phyloP scores from a whole-genome alignment of 2,888 invertebrate genomes.

The Epinotia nisella region DNA sequence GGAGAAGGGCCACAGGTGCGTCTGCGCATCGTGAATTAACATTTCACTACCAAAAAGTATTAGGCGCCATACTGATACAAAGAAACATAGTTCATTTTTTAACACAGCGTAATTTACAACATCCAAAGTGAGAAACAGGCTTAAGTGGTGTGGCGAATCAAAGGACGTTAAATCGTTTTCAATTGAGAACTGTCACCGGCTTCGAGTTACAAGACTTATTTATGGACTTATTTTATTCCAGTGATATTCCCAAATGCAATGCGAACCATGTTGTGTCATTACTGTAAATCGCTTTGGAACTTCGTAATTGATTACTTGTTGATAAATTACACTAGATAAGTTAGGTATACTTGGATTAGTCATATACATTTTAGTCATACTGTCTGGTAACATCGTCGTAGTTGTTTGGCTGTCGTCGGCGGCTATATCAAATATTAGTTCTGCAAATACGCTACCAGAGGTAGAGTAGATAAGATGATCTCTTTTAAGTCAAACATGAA shows the following conservation, averaged over 20 bases:
- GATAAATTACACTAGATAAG: background rate
- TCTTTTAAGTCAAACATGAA: too few species aligned
- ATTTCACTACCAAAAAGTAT: background rate
- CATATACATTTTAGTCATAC: too few species aligned
- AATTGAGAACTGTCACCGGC: background rate
- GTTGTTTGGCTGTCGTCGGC: background rate
- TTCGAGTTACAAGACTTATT: conserved; percentile 20
- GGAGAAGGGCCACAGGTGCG: conserved; percentile 33
- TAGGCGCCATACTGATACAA: background rate
- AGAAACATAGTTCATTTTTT: background rate
- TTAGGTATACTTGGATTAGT: background rate
- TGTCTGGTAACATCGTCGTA: too few species aligned
- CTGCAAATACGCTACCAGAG: background rate
- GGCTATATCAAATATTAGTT: background rate
- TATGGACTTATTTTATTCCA: conserved; percentile 9
- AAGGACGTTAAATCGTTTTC: background rate
- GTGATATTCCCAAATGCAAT: conserved; percentile 16
- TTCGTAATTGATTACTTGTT: conserved; percentile 5
- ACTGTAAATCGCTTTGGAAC: conserved; percentile 2
- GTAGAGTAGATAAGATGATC: too few species aligned
- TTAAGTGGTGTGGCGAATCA: background rate
- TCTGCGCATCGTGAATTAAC: background rate
- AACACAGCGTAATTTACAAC: background rate
- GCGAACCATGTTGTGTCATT: conserved; percentile 9
- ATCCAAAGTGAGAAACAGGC: background rate